Base-by-base conservation (phyloP, 2,797 vertebrate genomes). In the Coccyzus lansbergi region DNA sequence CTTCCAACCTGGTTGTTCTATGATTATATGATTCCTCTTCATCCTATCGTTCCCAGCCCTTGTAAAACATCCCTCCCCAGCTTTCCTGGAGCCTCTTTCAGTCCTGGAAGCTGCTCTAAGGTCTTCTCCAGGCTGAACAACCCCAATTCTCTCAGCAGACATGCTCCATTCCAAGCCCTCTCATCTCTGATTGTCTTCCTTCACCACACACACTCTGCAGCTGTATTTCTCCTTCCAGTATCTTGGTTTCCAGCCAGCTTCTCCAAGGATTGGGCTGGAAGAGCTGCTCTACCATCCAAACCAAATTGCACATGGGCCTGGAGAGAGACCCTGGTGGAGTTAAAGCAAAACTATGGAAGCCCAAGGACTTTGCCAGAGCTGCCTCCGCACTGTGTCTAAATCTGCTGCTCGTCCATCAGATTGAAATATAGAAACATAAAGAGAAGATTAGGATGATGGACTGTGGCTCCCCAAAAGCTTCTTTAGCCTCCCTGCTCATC, bases 301-400 rank as follows among this genome's bases (percentile, higher is more conserved):
- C 21, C 0, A 3, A 36, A 52, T 3, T 22, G 46, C 19, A 17
- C 31, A 1, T 2, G 16, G 12, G 18, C 12, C 20, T 10, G 5
- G 3, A 5, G 5, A 21, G 26, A 59, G n/a, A 42, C 17, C 12
- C 12, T 19, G 58, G 20, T 4, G 59, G 51, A 48, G 33, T 12
- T 72, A 38, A 52, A 44, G 75, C 36, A 11, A 71, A 72, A n/a
- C n/a, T n/a, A n/a, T n/a, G n/a, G n/a, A n/a, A n/a, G n/a, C n/a
- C n/a, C n/a, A n/a, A n/a, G n/a, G n/a, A n/a, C n/a, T n/a, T n/a
- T n/a, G n/a, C n/a, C n/a, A n/a, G n/a, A n/a, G n/a, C n/a, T n/a
- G n/a, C n/a, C n/a, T n/a, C n/a, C n/a, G n/a, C n/a, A n/a, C 51
- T 12, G 21, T 42, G 2, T 46, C 62, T 34, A 7, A 21, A 42